A percentile compares a stretch with the other conserved stretches of the same genome.
Evolutionary conservation across 2,113 vertebrate genomes (phyloP).

Genomic region (Ciconia stormi): DNA sequence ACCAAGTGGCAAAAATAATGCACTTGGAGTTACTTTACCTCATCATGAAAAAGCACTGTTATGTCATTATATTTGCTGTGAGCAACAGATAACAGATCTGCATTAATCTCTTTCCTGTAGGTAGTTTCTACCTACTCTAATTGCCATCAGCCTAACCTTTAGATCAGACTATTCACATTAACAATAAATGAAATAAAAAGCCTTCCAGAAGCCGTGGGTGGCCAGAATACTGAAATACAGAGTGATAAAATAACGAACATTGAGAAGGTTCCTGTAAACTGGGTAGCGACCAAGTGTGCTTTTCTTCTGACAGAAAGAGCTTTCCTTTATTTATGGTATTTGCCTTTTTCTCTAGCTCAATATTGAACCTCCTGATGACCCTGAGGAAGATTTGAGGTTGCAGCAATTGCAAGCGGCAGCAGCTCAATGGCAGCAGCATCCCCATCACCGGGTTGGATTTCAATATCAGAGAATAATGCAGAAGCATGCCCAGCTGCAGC

Average conservation of each 20-base stretch:
- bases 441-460: constrained; percentile 89
- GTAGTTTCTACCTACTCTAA: neutral
- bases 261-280: neutral
- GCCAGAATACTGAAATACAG: neutral
- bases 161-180: neutral
- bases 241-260: neutral
- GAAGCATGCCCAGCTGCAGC: constrained; percentile 91
- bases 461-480: constrained; percentile 98
- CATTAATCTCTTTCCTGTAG: neutral
- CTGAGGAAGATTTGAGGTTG: constrained; percentile 88
- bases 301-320: neutral
- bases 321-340: neutral
- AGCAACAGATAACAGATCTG: neutral
- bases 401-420: constrained; percentile 93
- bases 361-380: constrained; percentile 78
- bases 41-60: neutral
- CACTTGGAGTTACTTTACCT: neutral
- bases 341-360: constrained; percentile 63
- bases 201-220: neutral
- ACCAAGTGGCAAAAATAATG: neutral
- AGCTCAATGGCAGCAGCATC: constrained; percentile 96
- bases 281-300: neutral
- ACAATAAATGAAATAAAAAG: neutral
- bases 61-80: neutral
- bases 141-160: neutral